These are phyloP conservation scores for Antechinus flavipes DNA, from an alignment of 2,113 vertebrate genomes.

Conservation along the genomic window DNA sequence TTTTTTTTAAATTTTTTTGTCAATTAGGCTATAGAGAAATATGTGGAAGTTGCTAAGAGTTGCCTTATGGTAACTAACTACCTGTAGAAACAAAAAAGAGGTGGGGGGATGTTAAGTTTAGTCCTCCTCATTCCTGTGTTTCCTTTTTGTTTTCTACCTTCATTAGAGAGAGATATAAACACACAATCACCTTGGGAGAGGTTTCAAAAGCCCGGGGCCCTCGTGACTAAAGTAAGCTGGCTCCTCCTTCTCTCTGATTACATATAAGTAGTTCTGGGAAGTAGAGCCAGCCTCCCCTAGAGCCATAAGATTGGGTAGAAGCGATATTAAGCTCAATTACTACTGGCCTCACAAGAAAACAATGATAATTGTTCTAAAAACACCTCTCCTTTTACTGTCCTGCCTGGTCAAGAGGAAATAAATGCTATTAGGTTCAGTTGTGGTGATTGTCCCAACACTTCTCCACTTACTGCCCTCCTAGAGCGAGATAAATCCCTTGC, in stretches of 20 bases:
- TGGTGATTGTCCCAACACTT: slow-evolving; percentile 37
- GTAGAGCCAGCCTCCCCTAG: slow-evolving; percentile 31
- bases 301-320: slow-evolving; percentile 48
- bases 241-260: slow-evolving; percentile 68
- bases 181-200: slow-evolving; percentile 69
- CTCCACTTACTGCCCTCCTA: not conserved
- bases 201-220: slow-evolving; percentile 63
- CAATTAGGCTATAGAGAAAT: not conserved
- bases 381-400: not conserved
- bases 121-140: slow-evolving; percentile 27
- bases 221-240: slow-evolving; percentile 37
- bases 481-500: not conserved
- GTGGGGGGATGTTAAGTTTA: not conserved
- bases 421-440: not conserved
- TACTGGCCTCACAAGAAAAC: slow-evolving; percentile 51
- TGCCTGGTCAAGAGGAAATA: not conserved
- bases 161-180: slow-evolving; percentile 67
- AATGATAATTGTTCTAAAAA: slow-evolving; percentile 55
- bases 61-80: not conserved
- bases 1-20: slow-evolving; percentile 1
- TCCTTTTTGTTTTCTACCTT: slow-evolving; percentile 49
- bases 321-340: slow-evolving; percentile 62
- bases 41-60: slow-evolving; percentile 27
- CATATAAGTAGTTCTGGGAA: slow-evolving; percentile 58
- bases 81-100: not conserved